A percentile compares a stretch with the other conserved stretches of the same genome.
Evolutionary conservation across 1,140 invertebrate genomes (phyloP).

Genomic region (Solen grandis): DNA sequence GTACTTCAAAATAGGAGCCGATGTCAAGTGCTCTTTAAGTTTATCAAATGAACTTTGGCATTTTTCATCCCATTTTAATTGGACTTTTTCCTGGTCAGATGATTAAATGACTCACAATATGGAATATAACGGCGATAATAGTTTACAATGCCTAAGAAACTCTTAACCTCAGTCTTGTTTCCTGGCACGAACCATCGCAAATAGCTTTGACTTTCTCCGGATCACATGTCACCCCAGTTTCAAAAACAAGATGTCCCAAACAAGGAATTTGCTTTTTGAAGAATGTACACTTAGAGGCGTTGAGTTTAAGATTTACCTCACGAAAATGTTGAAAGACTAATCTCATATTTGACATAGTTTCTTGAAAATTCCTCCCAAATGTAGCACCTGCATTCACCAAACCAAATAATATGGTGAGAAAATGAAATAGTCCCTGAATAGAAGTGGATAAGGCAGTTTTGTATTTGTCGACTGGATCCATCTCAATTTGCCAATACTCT

Average conservation of each 20-base stretch:
- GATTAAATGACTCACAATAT: conserved; percentile 7
- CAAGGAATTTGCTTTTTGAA: neutral
- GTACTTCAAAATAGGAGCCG: neutral
- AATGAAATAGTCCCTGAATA: too few relatives aligned
- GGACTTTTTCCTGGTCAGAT: conserved; percentile 8
- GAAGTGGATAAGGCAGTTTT: too few relatives aligned
- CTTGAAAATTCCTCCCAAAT: neutral
- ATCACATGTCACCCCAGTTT: neutral
- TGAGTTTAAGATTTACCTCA: neutral
- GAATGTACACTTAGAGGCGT: neutral
- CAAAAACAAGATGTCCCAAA: neutral
- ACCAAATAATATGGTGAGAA: too few relatives aligned
- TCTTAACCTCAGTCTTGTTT: conserved; percentile 17
- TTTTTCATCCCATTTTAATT: neutral
- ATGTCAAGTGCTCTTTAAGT: neutral
- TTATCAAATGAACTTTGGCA: neutral
- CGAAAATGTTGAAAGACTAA: neutral
- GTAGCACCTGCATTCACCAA: too few relatives aligned
- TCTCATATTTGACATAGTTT: neutral
- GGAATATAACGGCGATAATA: conserved; percentile 41
- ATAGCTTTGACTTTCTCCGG: conserved; percentile 23
- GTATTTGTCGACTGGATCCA: too few relatives aligned
- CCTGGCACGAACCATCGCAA: neutral
- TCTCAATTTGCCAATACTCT: too few relatives aligned
- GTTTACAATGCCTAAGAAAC: conserved; percentile 37